phyloP scores from a whole-genome alignment of 1,140 invertebrate species.

The Halesus radiatus region DNA sequence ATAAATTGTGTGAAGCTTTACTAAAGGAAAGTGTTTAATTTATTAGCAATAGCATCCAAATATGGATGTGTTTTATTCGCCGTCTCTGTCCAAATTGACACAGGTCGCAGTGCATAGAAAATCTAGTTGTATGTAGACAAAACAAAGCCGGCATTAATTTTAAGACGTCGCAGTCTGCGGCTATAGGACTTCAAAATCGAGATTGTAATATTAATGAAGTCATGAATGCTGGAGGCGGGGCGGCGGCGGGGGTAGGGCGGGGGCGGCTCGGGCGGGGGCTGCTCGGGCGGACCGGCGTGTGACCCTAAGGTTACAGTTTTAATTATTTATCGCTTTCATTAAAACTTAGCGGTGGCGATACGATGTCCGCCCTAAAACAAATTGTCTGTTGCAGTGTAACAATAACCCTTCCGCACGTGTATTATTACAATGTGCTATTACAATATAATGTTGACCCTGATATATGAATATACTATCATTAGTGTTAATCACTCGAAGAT shows the following conservation, averaged over 20 bases:
- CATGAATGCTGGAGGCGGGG: slow-evolving; percentile 49
- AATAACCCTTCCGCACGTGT: no score
- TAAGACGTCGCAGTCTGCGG: slow-evolving; percentile 10
- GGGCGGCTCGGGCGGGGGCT: no score
- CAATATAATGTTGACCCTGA: no score
- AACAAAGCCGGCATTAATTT: slow-evolving; percentile 26
- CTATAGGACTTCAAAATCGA: slow-evolving; percentile 32
- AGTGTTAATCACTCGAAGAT: no score
- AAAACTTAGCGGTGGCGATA: slow-evolving; percentile 38
- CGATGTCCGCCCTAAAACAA: neutral
- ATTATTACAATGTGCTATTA: no score
- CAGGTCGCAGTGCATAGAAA: neutral
- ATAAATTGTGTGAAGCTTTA: no score
- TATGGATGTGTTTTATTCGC: neutral
- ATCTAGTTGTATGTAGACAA: neutral
- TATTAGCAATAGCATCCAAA: neutral
- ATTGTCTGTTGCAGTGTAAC: no score
- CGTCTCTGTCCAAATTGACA: neutral
- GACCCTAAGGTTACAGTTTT: slow-evolving; percentile 33
- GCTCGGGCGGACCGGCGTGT: neutral
- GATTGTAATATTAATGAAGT: slow-evolving; percentile 51
- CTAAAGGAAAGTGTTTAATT: no score
- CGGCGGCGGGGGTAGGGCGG: no score
- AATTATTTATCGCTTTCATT: slow-evolving; percentile 55
- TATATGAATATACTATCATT: no score